A percentile compares a stretch with the other conserved stretches of the same genome.
phyloP scores from a whole-genome alignment of 2,113 vertebrate species.

The Hippocampus mohnikei region DNA sequence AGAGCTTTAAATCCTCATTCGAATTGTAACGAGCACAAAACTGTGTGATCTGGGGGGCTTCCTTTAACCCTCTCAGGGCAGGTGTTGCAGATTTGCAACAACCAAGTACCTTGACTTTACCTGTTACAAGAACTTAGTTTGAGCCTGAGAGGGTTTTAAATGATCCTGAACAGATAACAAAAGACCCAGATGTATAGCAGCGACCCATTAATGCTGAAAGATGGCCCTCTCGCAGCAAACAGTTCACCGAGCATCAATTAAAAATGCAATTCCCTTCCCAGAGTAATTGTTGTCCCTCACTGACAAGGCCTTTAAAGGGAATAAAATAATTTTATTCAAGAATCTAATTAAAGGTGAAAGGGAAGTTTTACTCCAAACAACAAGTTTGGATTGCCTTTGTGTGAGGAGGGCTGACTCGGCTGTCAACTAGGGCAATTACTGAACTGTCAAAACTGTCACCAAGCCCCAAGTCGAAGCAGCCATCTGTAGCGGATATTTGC shows the following conservation, averaged over 20 bases:
- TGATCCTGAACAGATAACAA: constrained; percentile 28
- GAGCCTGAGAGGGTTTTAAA: too few relatives aligned
- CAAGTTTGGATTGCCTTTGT: constrained; percentile 43
- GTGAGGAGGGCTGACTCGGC: constrained; percentile 36
- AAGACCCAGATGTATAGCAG: constrained; percentile 44
- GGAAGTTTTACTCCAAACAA: constrained; percentile 53
- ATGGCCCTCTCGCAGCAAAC: constrained; percentile 42
- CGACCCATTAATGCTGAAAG: constrained; percentile 36
- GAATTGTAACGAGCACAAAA: constrained; percentile 10
- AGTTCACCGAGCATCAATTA: constrained; percentile 62
- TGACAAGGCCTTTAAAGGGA: constrained; percentile 39
- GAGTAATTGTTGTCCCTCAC: constrained; percentile 57
- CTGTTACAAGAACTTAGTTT: too few relatives aligned
- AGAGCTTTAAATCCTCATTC: not conserved
- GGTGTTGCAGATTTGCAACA: too few relatives aligned
- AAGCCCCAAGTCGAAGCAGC: constrained; percentile 48
- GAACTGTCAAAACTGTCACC: constrained; percentile 66
- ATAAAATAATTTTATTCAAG: constrained; percentile 56
- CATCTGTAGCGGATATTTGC: constrained; percentile 51
- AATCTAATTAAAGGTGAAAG: constrained; percentile 63
- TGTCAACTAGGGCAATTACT: constrained; percentile 62
- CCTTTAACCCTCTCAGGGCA: too few relatives aligned
- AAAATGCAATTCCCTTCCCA: constrained; percentile 38
- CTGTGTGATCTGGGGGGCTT: not conserved
- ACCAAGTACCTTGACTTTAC: too few relatives aligned